Evolutionary conservation across 2,888 invertebrate species (phyloP).

Genomic region (Drosophila hamatofila): DNA sequence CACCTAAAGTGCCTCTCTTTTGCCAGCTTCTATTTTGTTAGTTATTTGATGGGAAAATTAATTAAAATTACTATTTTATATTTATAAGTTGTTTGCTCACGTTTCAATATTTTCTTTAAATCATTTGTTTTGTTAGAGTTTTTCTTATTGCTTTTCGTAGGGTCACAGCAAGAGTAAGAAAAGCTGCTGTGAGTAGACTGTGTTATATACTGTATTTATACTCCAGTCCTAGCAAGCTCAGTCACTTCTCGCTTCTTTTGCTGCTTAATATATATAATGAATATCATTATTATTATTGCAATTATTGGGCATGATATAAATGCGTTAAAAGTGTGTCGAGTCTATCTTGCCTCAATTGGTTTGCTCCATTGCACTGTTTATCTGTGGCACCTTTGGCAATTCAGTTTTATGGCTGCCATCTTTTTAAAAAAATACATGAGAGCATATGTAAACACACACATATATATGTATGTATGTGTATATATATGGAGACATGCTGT

Average conservation of each 20-base stretch:
- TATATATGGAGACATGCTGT: background rate
- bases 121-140: background rate
- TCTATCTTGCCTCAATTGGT: background rate
- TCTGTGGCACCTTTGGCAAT: conserved; percentile 7
- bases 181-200: too few relatives aligned
- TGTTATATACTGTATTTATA: background rate
- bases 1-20: background rate
- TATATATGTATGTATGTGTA: background rate
- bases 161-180: background rate
- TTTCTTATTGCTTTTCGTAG: background rate
- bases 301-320: background rate
- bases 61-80: background rate
- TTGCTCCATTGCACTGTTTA: background rate
- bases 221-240: background rate
- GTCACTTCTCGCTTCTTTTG: background rate
- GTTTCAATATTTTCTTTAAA: conserved; percentile 6
- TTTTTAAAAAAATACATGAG: background rate
- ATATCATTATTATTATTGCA: background rate
- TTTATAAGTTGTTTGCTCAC: background rate
- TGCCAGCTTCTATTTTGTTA: background rate
- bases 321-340: background rate
- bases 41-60: background rate
- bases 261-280: background rate
- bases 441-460: background rate
- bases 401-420: background rate